A percentile compares a stretch with the other conserved stretches of the same genome.
These are phyloP conservation scores for Glossosoma conforme DNA, from an alignment of 1,140 invertebrate species.

Conservation along the genomic window DNA sequence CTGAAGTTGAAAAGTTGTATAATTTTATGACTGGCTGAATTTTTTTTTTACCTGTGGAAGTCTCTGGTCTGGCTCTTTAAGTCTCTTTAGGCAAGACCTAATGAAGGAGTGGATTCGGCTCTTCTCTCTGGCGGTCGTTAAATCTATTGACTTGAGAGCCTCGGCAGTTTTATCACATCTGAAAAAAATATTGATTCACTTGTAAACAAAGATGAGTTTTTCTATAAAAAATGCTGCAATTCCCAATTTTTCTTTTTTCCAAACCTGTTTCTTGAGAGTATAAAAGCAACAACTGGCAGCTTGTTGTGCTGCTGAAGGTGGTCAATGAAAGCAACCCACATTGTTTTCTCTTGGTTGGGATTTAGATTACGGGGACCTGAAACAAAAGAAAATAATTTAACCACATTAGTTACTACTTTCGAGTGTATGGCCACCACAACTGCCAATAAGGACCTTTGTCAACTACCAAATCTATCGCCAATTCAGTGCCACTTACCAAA, in stretches of 20 bases:
- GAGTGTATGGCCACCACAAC: no score
- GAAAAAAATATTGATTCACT: constrained; percentile 4
- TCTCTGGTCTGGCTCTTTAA: constrained; percentile 81
- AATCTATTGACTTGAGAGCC: constrained; percentile 65
- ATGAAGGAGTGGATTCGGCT: constrained; percentile 79
- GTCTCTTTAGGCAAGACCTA: constrained; percentile 68
- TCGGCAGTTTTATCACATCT: constrained; percentile 72
- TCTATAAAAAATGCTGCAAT: background rate
- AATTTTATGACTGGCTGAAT: no score
- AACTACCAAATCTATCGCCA: no score
- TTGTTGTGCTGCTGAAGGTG: constrained; percentile 75
- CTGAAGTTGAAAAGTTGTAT: no score
- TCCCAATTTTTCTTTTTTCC: constrained; percentile 28
- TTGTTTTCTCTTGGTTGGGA: constrained; percentile 66
- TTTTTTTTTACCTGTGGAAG: constrained; percentile 94
- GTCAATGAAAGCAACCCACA: constrained; percentile 81
- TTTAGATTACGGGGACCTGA: constrained; percentile 13
- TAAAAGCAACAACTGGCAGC: constrained; percentile 91
- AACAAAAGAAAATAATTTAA: no score
- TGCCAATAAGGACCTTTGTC: no score
- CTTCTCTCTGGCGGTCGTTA: constrained; percentile 82
- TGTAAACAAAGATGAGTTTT: background rate
- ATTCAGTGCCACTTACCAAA: no score
- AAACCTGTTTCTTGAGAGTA: constrained; percentile 85
- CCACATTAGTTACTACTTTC: no score